A percentile compares a stretch with the other conserved stretches of the same genome.
Conservation (phyloP, 2,888 invertebrate genomes). For the Dolomedes plantarius region DNA sequence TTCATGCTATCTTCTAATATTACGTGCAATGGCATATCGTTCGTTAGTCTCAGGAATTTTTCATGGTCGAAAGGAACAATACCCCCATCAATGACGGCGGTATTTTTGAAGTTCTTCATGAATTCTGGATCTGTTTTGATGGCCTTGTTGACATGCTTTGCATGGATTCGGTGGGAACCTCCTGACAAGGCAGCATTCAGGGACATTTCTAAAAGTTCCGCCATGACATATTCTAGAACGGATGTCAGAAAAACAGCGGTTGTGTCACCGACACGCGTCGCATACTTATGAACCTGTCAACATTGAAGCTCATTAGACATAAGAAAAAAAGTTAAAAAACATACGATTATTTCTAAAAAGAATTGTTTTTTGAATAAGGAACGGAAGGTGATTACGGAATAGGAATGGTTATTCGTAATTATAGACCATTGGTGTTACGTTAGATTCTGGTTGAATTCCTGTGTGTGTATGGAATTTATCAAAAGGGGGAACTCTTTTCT, state of each 20-base stretch:
- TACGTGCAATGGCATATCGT: too few relatives aligned
- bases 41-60: background rate
- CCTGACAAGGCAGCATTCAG: background rate
- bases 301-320: too few relatives aligned
- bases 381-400: too few relatives aligned
- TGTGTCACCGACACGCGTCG: background rate
- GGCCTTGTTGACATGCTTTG: background rate
- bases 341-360: too few relatives aligned
- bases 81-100: background rate
- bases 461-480: too few relatives aligned
- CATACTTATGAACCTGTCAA: background rate
- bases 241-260: background rate
- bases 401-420: too few relatives aligned
- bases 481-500: too few relatives aligned
- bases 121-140: constrained; percentile 1
- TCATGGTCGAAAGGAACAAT: background rate
- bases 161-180: background rate
- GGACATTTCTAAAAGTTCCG: constrained; percentile 13
- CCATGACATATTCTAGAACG: background rate
- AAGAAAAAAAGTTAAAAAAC: too few relatives aligned
- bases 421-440: too few relatives aligned
- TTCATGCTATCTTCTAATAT: too few relatives aligned
- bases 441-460: too few relatives aligned
- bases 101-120: background rate
- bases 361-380: too few relatives aligned